Conservation (phyloP, 1,140 invertebrate genomes). For the Drosophila sp. region DNA sequence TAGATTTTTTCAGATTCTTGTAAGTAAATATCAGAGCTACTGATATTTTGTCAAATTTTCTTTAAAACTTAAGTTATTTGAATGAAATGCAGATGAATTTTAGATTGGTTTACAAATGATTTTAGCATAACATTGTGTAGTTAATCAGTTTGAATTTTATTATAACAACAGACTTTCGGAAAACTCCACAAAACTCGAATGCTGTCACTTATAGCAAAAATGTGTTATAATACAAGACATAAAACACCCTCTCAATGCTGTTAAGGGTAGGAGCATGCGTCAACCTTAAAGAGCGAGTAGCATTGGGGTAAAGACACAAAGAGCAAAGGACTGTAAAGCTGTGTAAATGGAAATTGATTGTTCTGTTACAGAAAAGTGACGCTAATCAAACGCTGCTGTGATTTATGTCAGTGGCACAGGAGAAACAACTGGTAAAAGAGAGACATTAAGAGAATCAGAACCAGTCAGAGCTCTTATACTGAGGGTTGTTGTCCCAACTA, state of each 20-base stretch:
- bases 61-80: no score
- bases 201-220: neutral
- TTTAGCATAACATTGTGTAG: neutral
- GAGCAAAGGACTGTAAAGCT: slow-evolving; percentile 15
- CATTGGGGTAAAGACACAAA: slow-evolving; percentile 4
- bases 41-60: no score
- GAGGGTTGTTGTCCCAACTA: slow-evolving; percentile 37
- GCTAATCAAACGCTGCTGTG: slow-evolving; percentile 55
- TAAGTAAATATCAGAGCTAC: no score
- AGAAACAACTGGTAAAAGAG: neutral
- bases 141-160: neutral
- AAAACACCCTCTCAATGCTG: slow-evolving; percentile 4
- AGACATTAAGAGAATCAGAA: neutral
- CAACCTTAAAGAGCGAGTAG: slow-evolving; percentile 5
- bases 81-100: no score
- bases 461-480: slow-evolving; percentile 52
- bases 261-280: slow-evolving; percentile 11
- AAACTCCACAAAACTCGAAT: neutral
- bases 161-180: neutral
- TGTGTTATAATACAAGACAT: neutral
- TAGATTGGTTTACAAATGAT: no score
- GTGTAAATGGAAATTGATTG: slow-evolving; percentile 46
- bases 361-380: slow-evolving; percentile 31
- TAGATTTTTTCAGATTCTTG: no score
- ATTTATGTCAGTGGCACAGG: slow-evolving; percentile 37